A percentile compares a stretch with the other conserved stretches of the same genome.
Conservation (phyloP, 2,797 vertebrate species). For the Sebastes taczanowskii region DNA sequence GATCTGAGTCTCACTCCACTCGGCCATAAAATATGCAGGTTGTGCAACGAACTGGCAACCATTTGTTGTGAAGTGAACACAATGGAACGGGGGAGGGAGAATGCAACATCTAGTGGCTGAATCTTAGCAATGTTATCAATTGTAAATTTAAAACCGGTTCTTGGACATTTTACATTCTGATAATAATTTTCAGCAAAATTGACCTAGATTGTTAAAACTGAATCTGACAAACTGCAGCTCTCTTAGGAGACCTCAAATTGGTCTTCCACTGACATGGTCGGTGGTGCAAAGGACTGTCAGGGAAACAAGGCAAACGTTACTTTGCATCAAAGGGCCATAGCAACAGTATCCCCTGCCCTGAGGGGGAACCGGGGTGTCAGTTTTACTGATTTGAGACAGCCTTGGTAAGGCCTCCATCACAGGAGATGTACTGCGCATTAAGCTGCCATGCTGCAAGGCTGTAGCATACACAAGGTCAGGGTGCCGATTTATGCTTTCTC, state of each 20-base stretch:
- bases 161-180: background rate
- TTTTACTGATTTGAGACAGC: conserved; percentile 75
- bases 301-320: conserved; percentile 50
- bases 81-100: no score
- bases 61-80: no score
- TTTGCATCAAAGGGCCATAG: conserved; percentile 61
- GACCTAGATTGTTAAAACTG: background rate
- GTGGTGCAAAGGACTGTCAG: conserved; percentile 45
- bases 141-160: background rate
- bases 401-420: conserved; percentile 76
- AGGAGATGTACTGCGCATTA: conserved; percentile 68
- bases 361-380: conserved; percentile 61
- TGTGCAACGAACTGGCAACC: no score
- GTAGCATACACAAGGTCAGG: conserved; percentile 78
- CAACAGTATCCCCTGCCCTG: conserved; percentile 35
- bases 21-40: no score
- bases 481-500: conserved; percentile 78
- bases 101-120: no score
- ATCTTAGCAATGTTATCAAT: no score
- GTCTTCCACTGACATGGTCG: conserved; percentile 31
- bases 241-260: conserved; percentile 12
- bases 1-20: no score
- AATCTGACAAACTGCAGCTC: conserved; percentile 10
- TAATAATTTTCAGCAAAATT: background rate
- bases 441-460: conserved; percentile 69